Base-by-base conservation (phyloP, 2,797 vertebrate genomes). In the Gymnopithys bicolor region DNA sequence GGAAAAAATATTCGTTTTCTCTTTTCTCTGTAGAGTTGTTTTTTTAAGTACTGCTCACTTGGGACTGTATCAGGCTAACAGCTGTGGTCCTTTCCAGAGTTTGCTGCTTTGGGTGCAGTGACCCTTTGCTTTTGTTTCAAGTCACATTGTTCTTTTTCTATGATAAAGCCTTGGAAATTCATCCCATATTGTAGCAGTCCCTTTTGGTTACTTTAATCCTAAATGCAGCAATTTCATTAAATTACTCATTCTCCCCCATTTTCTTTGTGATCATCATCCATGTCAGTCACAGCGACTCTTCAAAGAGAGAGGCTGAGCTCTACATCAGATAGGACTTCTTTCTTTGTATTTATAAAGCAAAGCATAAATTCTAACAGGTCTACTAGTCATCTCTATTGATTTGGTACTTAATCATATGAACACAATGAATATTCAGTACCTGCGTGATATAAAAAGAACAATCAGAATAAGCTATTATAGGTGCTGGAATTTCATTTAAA, bases 401-500 rank as follows among this genome's bases (percentile, higher is more conserved):
- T 97, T 97, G 95, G 84, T 93, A 94, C 97, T 97, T 97, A 97
- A 97, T 97, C 96, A 97, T 95, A 94, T 79, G 97, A 97, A 93
- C 70, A 94, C 87, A 95, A 97, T 97, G 97, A 98, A 98, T 96
- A 96, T 98, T 98, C 96, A 97, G 95, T 95, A 93, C 95, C 96
- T 92, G 63, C 87, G 93, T 83, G 96, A 97, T 97, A 98, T 97
- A 98, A 98, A 98, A 98, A 97, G 97, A 98, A 97, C 96, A 98
- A 97, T 97, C 97, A 97, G 97, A 98, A 97, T 96, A 98, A 97
- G 97, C 96, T 97, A 97, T 98, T 97, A 98, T 96, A 93, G 95
- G 97, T 97, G 94, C 95, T 96, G 96, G 96, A 97, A 98, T 98
- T 97, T 98, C 97, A 98, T 98, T 97, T 97, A 97, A 98, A 98